These are phyloP conservation scores for Anthoscopus minutus DNA, from an alignment of 2,113 vertebrate genomes.

Conservation along the genomic window DNA sequence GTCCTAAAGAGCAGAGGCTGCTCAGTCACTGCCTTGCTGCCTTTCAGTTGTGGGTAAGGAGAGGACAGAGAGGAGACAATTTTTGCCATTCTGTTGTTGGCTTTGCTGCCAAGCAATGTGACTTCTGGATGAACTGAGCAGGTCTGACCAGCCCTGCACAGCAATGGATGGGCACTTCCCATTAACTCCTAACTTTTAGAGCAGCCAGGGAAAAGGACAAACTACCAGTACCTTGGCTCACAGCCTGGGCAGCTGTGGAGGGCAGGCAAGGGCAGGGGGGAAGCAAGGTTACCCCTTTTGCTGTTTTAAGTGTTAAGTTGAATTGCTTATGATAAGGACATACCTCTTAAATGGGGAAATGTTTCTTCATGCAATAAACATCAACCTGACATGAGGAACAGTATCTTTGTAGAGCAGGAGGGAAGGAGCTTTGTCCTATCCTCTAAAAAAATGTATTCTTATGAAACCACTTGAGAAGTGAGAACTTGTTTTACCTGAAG, in stretches of 20 bases:
- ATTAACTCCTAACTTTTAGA: background rate
- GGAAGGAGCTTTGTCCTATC: background rate
- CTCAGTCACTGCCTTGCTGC: background rate
- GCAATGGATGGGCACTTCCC: background rate
- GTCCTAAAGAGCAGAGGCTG: background rate
- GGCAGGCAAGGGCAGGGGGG: background rate
- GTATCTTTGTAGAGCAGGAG: background rate
- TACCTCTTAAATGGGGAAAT: background rate
- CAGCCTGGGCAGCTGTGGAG: background rate
- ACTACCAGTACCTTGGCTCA: background rate
- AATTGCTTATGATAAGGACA: background rate
- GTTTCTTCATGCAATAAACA: background rate
- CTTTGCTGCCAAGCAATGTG: background rate
- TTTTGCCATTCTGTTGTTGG: background rate
- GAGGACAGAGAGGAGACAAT: background rate
- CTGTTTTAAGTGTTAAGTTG: background rate
- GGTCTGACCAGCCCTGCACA: background rate
- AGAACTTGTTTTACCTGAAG: background rate
- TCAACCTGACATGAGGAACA: background rate
- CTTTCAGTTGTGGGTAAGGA: background rate
- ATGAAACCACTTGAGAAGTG: background rate
- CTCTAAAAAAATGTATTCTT: background rate
- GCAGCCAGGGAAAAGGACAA: background rate
- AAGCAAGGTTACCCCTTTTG: background rate
- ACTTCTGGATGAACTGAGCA: background rate